phyloP scores from a whole-genome alignment of 2,113 vertebrate species.

The Reinhardtius hippoglossoides region DNA sequence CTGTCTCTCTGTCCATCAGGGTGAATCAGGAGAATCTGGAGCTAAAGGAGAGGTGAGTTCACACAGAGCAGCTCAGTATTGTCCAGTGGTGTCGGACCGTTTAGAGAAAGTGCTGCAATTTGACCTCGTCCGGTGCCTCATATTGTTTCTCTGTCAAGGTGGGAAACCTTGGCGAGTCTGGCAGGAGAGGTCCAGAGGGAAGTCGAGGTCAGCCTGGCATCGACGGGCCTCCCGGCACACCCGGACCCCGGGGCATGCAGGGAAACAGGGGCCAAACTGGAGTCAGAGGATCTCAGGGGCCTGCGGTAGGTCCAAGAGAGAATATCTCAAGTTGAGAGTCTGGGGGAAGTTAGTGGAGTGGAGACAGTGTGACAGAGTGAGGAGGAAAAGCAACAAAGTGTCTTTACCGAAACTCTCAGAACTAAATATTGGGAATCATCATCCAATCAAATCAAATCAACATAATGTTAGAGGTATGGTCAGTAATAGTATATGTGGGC shows the following conservation, averaged over 20 bases:
- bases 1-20: constrained; percentile 77
- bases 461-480: no score
- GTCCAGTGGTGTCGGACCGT: not conserved
- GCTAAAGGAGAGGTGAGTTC: constrained; percentile 93
- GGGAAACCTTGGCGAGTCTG: constrained; percentile 90
- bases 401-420: not conserved
- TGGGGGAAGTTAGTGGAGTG: no score
- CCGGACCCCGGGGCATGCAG: constrained; percentile 93
- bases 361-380: no score
- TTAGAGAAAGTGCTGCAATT: constrained; percentile 1
- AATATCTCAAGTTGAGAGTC: no score
- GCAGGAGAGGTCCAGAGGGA: constrained; percentile 91
- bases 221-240: constrained; percentile 89
- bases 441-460: no score
- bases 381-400: constrained; percentile 59
- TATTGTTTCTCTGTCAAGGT: constrained; percentile 73
- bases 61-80: not conserved
- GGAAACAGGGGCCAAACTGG: constrained; percentile 92
- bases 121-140: not conserved
- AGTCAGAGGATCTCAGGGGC: constrained; percentile 91
- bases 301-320: constrained; percentile 80
- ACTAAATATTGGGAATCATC: no score
- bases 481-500: no score
- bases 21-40: constrained; percentile 90
- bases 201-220: constrained; percentile 90